Evolutionary conservation across 1,140 invertebrate genomes (phyloP).

Genomic region (Nephila pilipes): DNA sequence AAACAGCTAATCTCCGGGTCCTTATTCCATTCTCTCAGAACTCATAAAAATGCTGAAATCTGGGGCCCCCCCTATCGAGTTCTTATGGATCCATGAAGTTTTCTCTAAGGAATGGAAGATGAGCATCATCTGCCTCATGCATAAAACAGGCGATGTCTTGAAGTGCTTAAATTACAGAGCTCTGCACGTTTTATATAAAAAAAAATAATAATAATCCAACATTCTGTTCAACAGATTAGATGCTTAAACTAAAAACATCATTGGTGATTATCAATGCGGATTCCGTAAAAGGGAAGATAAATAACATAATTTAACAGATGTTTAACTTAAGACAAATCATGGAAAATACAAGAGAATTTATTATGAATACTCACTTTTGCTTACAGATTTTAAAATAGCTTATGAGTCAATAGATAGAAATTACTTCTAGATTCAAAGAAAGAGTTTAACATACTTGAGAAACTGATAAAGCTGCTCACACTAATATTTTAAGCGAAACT

Average conservation of each 20-base stretch:
- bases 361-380: neutral
- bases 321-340: slow-evolving; percentile 41
- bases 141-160: no score
- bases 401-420: slow-evolving; percentile 12
- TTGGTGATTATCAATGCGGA: neutral
- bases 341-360: slow-evolving; percentile 14
- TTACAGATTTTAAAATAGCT: slow-evolving; percentile 44
- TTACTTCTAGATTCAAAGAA: slow-evolving; percentile 8
- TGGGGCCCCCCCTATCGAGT: neutral
- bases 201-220: neutral
- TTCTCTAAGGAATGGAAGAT: neutral
- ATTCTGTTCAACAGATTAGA: neutral
- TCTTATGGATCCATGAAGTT: neutral
- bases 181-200: neutral
- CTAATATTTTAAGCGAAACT: slow-evolving; percentile 10
- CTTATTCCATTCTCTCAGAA: no score
- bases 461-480: neutral
- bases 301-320: slow-evolving; percentile 36
- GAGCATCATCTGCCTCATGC: no score
- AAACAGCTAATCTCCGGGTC: no score
- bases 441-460: slow-evolving; percentile 31
- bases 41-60: no score
- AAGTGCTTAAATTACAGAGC: neutral
- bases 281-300: neutral
- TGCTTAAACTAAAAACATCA: neutral